phyloP scores from a whole-genome alignment of 2,888 invertebrate species.

The Pandemis corylana region DNA sequence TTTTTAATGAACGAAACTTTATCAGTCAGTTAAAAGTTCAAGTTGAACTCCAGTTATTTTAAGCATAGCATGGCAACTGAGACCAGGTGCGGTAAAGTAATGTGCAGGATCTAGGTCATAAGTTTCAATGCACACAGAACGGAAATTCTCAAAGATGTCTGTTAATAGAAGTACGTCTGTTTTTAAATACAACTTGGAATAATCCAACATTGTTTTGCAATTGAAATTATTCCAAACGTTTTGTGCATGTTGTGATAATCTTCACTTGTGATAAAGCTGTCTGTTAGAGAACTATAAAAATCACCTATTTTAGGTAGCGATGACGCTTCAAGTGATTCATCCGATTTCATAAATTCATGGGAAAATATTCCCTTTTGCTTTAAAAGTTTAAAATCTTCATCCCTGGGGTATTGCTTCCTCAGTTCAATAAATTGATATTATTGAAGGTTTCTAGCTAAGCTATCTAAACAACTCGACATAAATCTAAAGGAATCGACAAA shows the following conservation, averaged over 20 bases:
- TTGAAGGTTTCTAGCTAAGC: slow-evolving; percentile 26
- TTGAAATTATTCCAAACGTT: too few species aligned
- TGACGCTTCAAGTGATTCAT: slow-evolving; percentile 10
- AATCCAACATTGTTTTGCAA: too few species aligned
- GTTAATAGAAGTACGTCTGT: slow-evolving; percentile 7
- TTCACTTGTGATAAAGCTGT: too few species aligned
- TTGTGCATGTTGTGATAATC: too few species aligned
- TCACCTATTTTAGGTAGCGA: slow-evolving; percentile 26
- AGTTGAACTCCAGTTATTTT: slow-evolving; percentile 5
- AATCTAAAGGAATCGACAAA: slow-evolving; percentile 29
- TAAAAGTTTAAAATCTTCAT: slow-evolving; percentile 24
- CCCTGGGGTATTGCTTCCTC: neutral
- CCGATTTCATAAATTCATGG: slow-evolving; percentile 37
- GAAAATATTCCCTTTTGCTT: slow-evolving; percentile 38
- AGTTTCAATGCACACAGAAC: slow-evolving; percentile 27
- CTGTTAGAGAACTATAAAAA: slow-evolving; percentile 39
- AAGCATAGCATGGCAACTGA: slow-evolving; percentile 12
- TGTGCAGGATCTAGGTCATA: slow-evolving; percentile 42
- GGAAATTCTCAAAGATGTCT: slow-evolving; percentile 44
- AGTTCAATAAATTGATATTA: slow-evolving; percentile 28
- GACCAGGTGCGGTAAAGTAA: slow-evolving; percentile 38
- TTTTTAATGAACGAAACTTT: too few species aligned
- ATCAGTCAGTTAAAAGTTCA: neutral
- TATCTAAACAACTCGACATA: slow-evolving; percentile 31
- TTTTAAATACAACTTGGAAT: too few species aligned